Evolutionary conservation across 2,797 vertebrate species (phyloP), one percentile per base, ranked within the genome.

Genomic region (Anolis apletophallus): DNA sequence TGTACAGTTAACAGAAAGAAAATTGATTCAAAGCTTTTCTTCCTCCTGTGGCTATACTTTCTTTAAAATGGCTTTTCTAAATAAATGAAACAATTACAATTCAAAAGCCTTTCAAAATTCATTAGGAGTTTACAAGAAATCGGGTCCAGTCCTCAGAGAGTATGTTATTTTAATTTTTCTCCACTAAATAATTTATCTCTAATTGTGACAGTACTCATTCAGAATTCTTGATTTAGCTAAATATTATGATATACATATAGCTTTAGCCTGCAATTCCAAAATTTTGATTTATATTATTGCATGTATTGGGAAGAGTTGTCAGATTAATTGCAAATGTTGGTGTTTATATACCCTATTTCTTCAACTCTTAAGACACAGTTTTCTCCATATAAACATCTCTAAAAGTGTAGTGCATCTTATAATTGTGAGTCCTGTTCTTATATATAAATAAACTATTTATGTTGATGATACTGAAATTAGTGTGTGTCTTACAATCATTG

Each of bases 91-190:
- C 81, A 78, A 64, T 80, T 21, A 34, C n/a, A 0, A 12, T 88
- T 86, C 26, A 59, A 71, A 69, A 89, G 29, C 0, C 0, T 32
- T 54, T 0, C 0, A 75, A 77, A 17, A 67, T 0, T 1, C 0
- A 50, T 16, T 32, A 2, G 67, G n/a, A 76, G 55, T 17, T 71
- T 5, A 0, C 0, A 0, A 52, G 73, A 46, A 46, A 29, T 26
- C 50, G 4, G 4, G 6, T 1, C 2, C 29, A n/a, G 36, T 84
- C 59, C n/a, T 67, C 75, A 0, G 0, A 29, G 54, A 26, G 46
- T 29, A 29, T 26, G 9, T 0, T 0, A 0, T 68, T 12, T 16
- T 5, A 32, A 9, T 12, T 12, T 34, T 23, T 52, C 80, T 69
- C 69, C 71, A 46, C 46, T 9, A 7, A 64, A 0, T 55, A 5